Conservation (phyloP, 2,113 vertebrate genomes). For the Ranitomeya variabilis region DNA sequence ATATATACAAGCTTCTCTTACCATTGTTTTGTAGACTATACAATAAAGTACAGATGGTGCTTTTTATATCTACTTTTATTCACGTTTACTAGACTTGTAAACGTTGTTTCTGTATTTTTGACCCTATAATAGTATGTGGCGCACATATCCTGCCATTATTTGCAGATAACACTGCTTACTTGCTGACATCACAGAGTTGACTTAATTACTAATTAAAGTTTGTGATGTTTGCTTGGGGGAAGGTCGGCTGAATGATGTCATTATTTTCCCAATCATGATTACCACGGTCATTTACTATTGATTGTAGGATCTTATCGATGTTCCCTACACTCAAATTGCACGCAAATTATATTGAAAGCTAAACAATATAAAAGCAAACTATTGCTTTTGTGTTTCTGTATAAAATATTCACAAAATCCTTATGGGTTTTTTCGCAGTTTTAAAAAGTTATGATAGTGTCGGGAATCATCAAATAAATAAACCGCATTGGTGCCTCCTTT, state of each 20-base stretch:
- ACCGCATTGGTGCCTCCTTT: too few relatives aligned
- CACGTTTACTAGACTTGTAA: background rate
- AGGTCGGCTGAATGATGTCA: background rate
- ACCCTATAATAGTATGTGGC: too few relatives aligned
- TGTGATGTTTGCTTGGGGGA: slow-evolving; percentile 13
- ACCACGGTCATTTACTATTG: slow-evolving; percentile 1
- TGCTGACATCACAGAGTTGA: background rate
- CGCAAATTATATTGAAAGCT: background rate
- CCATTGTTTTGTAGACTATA: slow-evolving; percentile 5
- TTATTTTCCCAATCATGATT: background rate
- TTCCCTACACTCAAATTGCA: background rate
- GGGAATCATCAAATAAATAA: too few relatives aligned
- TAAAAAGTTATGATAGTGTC: too few relatives aligned
- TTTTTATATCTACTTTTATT: background rate
- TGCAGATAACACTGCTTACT: background rate
- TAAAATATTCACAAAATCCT: background rate
- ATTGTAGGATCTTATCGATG: background rate
- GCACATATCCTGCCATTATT: background rate
- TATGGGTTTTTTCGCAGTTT: too few relatives aligned
- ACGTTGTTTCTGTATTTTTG: too few relatives aligned
- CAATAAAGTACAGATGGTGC: slow-evolving; percentile 28
- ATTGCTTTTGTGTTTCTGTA: background rate
- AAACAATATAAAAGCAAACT: background rate
- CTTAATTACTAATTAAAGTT: background rate
- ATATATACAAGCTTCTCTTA: slow-evolving; percentile 67